A percentile compares a stretch with the other conserved stretches of the same genome.
Evolutionary conservation across 2,797 vertebrate species (phyloP).

Genomic region (Pseudomugil tenellus): DNA sequence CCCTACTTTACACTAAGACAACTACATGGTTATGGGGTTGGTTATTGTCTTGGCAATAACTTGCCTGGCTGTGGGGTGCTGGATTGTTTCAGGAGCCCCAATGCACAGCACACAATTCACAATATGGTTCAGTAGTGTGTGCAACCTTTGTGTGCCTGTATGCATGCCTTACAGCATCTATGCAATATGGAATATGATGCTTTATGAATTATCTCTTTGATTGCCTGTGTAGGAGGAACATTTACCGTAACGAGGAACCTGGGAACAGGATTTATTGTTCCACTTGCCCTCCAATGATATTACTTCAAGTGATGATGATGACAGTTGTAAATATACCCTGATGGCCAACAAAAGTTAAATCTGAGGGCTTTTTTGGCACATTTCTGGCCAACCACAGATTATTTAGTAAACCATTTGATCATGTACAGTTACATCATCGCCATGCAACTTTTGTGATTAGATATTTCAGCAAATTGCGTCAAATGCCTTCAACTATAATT

Average conservation of each 20-base stretch:
- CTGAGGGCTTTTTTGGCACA: conserved; percentile 52
- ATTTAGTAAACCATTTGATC: conserved; percentile 53
- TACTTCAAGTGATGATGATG: conserved; percentile 71
- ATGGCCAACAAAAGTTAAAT: conserved; percentile 56
- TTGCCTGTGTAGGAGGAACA: conserved; percentile 70
- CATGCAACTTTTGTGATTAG: conserved; percentile 40
- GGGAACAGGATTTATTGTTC: conserved; percentile 72
- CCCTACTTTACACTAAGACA: too few relatives aligned
- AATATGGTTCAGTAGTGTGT: too few relatives aligned
- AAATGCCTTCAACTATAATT: conserved; percentile 28
- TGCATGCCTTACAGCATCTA: too few relatives aligned
- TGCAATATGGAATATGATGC: conserved; percentile 51
- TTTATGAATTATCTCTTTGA: conserved; percentile 64
- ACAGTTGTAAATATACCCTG: conserved; percentile 67
- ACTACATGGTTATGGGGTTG: too few relatives aligned
- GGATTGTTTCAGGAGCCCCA: too few relatives aligned
- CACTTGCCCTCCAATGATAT: conserved; percentile 69
- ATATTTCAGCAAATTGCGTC: conserved; percentile 54
- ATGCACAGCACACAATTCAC: too few relatives aligned
- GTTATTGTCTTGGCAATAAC: too few relatives aligned
- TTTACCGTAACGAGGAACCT: conserved; percentile 71
- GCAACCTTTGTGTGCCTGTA: too few relatives aligned
- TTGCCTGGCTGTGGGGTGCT: too few relatives aligned
- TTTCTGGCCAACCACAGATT: conserved; percentile 26
- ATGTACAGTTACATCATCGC: conserved; percentile 42